A percentile compares a stretch with the other conserved stretches of the same genome.
Conservation (phyloP, 2,797 vertebrate species). For the Hapalemur alaotrensis region DNA sequence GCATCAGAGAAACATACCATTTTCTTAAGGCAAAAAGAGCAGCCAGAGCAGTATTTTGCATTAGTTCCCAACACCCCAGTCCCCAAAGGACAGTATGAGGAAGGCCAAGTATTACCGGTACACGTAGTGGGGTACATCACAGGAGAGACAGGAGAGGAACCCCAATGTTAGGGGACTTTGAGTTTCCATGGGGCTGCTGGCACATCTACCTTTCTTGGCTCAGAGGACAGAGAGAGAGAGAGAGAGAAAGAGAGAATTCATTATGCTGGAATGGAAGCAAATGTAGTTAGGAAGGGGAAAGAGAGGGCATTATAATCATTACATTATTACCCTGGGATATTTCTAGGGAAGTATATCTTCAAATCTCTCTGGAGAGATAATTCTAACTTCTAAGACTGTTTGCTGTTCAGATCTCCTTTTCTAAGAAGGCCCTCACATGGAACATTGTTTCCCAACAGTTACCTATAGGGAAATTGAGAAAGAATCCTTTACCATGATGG, state of each 20-base stretch:
- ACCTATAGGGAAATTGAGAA: neutral
- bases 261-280: neutral
- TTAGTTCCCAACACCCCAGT: neutral
- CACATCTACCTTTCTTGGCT: neutral
- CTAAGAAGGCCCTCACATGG: neutral
- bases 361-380: neutral
- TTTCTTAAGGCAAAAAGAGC: neutral
- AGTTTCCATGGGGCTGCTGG: neutral
- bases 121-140: too few species aligned
- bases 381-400: neutral
- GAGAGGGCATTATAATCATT: neutral
- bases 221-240: neutral
- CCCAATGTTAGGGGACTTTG: neutral
- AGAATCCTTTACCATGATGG: neutral
- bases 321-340: neutral
- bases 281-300: neutral
- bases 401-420: neutral
- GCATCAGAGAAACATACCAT: neutral
- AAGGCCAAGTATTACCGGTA: accelerated
- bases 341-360: neutral
- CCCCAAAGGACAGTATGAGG: neutral
- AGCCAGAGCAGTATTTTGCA: neutral
- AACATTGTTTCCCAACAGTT: neutral
- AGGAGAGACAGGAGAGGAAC: neutral
- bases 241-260: neutral